Conservation (phyloP, 2,888 invertebrate genomes). For the Meiosimyza platycephala region DNA sequence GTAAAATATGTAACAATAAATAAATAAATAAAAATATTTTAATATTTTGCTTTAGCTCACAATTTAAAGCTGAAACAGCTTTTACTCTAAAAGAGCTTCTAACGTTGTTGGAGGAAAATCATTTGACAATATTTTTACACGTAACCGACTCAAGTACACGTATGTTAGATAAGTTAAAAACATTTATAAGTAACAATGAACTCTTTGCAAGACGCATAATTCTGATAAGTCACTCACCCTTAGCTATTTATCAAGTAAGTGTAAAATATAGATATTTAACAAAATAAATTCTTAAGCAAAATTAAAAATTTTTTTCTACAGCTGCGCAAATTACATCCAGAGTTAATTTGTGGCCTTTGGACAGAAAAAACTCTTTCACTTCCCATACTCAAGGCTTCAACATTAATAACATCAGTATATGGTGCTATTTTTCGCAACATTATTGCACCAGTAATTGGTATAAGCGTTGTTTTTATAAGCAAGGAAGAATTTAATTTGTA, state of each 20-base stretch:
- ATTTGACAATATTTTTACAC: slow-evolving; percentile 62
- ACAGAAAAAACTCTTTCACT: slow-evolving; percentile 63
- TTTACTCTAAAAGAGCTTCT: slow-evolving; percentile 61
- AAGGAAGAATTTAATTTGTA: slow-evolving; percentile 67
- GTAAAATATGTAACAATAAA: too few relatives aligned
- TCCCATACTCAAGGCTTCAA: slow-evolving; percentile 63
- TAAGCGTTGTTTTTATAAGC: slow-evolving; percentile 65
- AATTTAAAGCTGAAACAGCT: slow-evolving; percentile 63
- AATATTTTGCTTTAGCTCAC: slow-evolving; percentile 53
- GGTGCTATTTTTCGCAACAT: slow-evolving; percentile 66
- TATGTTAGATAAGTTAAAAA: slow-evolving; percentile 61
- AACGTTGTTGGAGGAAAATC: slow-evolving; percentile 57
- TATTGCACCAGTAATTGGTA: slow-evolving; percentile 66
- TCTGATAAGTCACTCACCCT: slow-evolving; percentile 63
- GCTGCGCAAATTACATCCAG: slow-evolving; percentile 65
- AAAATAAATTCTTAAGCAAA: not conserved
- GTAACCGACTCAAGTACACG: slow-evolving; percentile 61
- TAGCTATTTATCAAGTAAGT: slow-evolving; percentile 64
- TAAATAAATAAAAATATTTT: too few relatives aligned
- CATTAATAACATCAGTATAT: slow-evolving; percentile 65
- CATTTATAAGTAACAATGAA: slow-evolving; percentile 55
- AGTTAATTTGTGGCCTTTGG: slow-evolving; percentile 66
- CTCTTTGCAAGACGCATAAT: slow-evolving; percentile 61
- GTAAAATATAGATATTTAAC: not conserved
- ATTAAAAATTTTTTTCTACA: slow-evolving; percentile 20